These are phyloP conservation scores for Camponotus pennsylvanicus DNA, from an alignment of 1,140 invertebrate species.

Conservation along the genomic window DNA sequence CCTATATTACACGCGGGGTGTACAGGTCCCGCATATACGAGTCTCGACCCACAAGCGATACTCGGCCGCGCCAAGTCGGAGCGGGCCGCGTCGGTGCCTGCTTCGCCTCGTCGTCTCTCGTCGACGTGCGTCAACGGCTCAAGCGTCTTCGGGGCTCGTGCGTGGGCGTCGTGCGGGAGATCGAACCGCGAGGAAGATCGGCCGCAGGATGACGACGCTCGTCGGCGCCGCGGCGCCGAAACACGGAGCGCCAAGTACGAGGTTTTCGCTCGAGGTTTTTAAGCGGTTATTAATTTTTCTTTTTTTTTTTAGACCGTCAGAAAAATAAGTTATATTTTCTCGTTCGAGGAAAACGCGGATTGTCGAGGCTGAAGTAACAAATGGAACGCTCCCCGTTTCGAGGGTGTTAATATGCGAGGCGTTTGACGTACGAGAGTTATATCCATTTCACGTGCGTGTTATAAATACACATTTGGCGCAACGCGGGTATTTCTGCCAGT, in stretches of 20 bases:
- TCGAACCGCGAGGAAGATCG: conserved; percentile 13
- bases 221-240: neutral
- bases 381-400: neutral
- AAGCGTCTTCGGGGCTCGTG: conserved; percentile 4
- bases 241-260: conserved; percentile 29
- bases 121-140: neutral
- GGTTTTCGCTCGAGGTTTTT: neutral
- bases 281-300: neutral
- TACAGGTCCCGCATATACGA: conserved; percentile 83
- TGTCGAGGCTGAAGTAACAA: conserved; percentile 31
- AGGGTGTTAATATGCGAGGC: conserved; percentile 11
- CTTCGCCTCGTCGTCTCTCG: conserved; percentile 4
- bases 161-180: neutral
- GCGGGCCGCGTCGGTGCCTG: conserved; percentile 61
- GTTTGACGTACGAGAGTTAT: neutral
- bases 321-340: neutral
- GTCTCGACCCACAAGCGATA: conserved; percentile 79
- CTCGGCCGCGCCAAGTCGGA: conserved; percentile 71
- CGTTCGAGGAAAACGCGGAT: neutral
- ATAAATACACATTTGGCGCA: conserved; percentile 36
- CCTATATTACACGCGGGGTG: conserved; percentile 84
- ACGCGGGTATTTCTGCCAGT: conserved; percentile 47
- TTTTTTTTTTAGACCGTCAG: neutral
- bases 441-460: conserved; percentile 31
- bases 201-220: conserved; percentile 22